Conservation (phyloP, 1,140 invertebrate genomes). For the Aporrectodea caliginosa region DNA sequence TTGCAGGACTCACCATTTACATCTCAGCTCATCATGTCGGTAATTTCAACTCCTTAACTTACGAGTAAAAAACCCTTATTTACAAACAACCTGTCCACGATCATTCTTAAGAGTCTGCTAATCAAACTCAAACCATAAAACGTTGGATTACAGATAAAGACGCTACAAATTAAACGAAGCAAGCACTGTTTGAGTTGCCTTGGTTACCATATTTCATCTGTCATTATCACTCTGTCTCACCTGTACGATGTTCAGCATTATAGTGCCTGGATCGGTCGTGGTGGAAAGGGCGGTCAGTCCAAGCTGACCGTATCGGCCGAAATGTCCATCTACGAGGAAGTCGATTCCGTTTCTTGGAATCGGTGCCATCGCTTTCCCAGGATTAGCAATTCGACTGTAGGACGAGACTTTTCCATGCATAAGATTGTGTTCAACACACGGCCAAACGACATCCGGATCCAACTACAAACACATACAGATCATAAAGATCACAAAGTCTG, state of each 20-base stretch:
- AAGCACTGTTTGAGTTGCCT: too few species aligned
- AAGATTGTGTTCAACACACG: not conserved
- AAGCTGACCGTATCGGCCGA: not conserved
- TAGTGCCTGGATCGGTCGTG: not conserved
- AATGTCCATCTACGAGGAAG: not conserved
- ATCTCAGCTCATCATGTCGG: too few species aligned
- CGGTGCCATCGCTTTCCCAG: not conserved
- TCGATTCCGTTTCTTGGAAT: not conserved
- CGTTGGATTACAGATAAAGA: not conserved
- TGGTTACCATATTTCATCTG: not conserved
- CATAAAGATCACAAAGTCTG: too few species aligned
- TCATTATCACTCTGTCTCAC: not conserved
- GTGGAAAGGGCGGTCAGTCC: not conserved
- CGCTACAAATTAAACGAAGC: too few species aligned
- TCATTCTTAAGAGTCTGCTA: not conserved
- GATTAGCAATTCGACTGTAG: too few species aligned
- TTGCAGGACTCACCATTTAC: too few species aligned
- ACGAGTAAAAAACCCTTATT: too few species aligned
- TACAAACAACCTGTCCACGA: not conserved
- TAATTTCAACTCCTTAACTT: too few species aligned
- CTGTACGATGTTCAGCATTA: not conserved
- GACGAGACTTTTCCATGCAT: not conserved
- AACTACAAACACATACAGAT: too few species aligned
- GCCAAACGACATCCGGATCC: not conserved
- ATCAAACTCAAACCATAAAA: not conserved